Conservation (phyloP, 1,140 invertebrate species). For the Prorops nasuta region DNA sequence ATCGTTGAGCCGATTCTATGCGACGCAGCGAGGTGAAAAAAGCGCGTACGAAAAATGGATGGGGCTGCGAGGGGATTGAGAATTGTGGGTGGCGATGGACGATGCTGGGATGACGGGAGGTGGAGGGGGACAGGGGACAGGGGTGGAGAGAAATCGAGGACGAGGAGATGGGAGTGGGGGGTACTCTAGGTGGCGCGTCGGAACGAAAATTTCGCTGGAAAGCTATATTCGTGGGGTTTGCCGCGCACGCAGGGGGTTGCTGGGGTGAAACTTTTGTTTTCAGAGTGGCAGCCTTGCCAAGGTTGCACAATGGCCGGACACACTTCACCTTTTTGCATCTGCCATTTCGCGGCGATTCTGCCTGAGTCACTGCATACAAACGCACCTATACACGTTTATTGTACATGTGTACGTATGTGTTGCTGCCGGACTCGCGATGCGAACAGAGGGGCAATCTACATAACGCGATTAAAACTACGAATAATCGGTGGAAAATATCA, state of each 20-base stretch:
- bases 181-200: no score
- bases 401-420: background rate
- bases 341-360: constrained; percentile 15
- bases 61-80: no score
- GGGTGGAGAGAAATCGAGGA: no score
- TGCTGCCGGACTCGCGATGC: no score
- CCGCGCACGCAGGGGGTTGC: background rate
- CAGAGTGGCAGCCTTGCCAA: constrained; percentile 3
- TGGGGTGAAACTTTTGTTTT: constrained; percentile 25
- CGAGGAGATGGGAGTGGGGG: no score
- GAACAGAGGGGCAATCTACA: no score
- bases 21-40: background rate
- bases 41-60: constrained; percentile 2
- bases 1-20: no score
- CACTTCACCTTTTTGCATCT: constrained; percentile 10
- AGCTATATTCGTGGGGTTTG: background rate
- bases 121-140: no score
- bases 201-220: constrained; percentile 12
- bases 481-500: no score
- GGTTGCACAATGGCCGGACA: constrained; percentile 22
- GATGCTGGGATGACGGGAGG: no score
- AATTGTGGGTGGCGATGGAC: no score
- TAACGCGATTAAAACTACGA: no score
- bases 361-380: background rate
- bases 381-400: background rate